These are phyloP conservation scores for Bathybates hornii DNA, from an alignment of 2,113 vertebrate species.

Conservation along the genomic window DNA sequence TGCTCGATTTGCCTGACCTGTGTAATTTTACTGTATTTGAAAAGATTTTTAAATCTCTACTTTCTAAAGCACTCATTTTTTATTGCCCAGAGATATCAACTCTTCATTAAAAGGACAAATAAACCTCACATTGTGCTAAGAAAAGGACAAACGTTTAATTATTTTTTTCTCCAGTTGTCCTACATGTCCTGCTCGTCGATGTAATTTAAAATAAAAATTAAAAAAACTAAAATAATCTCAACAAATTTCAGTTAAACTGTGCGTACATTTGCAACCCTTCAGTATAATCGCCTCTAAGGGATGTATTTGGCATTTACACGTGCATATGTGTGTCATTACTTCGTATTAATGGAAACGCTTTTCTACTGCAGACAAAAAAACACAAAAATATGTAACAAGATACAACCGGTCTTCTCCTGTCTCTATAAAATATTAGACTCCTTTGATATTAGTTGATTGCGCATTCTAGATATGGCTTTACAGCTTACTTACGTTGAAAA, in stretches of 20 bases:
- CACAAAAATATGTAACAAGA: not conserved
- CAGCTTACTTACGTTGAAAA: not conserved
- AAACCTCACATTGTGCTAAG: not conserved
- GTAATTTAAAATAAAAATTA: rapidly evolving
- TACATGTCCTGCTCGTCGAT: not conserved
- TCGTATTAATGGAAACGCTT: not conserved
- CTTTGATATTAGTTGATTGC: not conserved
- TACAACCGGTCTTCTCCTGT: not conserved
- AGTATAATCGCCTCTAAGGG: not conserved
- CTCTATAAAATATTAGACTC: not conserved
- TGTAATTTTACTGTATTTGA: not conserved
- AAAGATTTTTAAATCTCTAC: not conserved
- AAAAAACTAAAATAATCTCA: not conserved
- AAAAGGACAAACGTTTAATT: not conserved
- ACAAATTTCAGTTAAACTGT: not conserved
- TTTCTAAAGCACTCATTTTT: not conserved
- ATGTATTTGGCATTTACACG: not conserved
- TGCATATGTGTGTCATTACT: not conserved
- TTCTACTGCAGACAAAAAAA: not conserved
- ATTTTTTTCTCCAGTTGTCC: not conserved
- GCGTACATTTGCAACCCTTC: rapidly evolving
- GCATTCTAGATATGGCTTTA: not conserved
- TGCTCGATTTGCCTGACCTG: not conserved
- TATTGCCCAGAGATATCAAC: not conserved
- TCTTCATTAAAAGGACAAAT: not conserved